Conservation (phyloP, 1,140 invertebrate genomes). For the Lordiphosa clarofinis region DNA sequence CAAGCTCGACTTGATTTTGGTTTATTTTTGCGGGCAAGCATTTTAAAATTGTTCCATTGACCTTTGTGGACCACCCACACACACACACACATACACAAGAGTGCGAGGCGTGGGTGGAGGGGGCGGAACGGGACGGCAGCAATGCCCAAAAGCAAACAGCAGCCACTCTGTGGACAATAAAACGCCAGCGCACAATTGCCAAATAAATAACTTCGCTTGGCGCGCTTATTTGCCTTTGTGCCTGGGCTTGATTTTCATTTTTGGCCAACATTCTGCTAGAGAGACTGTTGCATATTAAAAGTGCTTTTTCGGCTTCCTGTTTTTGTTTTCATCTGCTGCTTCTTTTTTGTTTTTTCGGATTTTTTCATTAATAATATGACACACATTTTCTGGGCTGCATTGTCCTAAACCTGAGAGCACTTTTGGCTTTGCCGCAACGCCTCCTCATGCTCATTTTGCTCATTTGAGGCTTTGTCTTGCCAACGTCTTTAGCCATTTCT, state of each 20-base stretch:
- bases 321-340: slow-evolving; percentile 50
- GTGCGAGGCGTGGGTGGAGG: slow-evolving; percentile 5
- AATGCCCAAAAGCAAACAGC: slow-evolving; percentile 67
- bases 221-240: slow-evolving; percentile 67
- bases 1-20: slow-evolving; percentile 31
- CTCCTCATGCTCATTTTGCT: slow-evolving; percentile 74
- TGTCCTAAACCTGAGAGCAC: slow-evolving; percentile 70
- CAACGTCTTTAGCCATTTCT: slow-evolving; percentile 52
- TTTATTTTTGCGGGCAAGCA: slow-evolving; percentile 35
- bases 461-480: slow-evolving; percentile 71
- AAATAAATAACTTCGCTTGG: slow-evolving; percentile 72
- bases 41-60: slow-evolving; percentile 73
- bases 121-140: slow-evolving; percentile 11
- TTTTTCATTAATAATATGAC: slow-evolving; percentile 78
- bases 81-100: slow-evolving; percentile 33
- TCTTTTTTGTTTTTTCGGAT: slow-evolving; percentile 44
- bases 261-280: slow-evolving; percentile 22
- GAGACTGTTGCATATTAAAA: slow-evolving; percentile 68
- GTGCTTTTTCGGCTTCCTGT: slow-evolving; percentile 52
- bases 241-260: slow-evolving; percentile 58
- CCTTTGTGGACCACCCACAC: slow-evolving; percentile 45
- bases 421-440: slow-evolving; percentile 52
- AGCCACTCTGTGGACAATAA: slow-evolving; percentile 67
- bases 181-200: slow-evolving; percentile 65
- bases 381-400: slow-evolving; percentile 66